A percentile compares a stretch with the other conserved stretches of the same genome.
Conservation (phyloP, 2,797 vertebrate genomes). For the Chaunax sp. region DNA sequence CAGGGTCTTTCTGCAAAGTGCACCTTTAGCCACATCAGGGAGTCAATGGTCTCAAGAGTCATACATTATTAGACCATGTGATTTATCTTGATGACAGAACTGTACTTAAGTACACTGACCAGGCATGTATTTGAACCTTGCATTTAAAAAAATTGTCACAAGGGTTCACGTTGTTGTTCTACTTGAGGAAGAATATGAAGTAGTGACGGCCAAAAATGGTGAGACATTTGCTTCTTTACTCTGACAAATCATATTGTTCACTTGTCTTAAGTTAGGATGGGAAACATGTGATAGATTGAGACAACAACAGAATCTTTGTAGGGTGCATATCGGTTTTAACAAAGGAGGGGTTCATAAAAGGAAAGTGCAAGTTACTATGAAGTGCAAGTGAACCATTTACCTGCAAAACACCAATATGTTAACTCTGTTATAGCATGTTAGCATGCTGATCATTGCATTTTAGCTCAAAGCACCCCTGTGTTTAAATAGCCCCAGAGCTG, state of each 20-base stretch:
- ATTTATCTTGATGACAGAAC: constrained; percentile 40
- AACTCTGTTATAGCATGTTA: constrained; percentile 42
- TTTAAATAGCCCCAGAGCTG: no score
- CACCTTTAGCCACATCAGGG: constrained; percentile 57
- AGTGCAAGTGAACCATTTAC: constrained; percentile 38
- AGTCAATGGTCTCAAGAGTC: constrained; percentile 23
- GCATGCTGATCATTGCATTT: no score
- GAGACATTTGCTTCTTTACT: constrained; percentile 39
- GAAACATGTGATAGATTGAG: constrained; percentile 7
- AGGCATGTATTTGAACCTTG: constrained; percentile 27
- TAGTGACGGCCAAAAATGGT: constrained; percentile 9
- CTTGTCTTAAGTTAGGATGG: constrained; percentile 40
- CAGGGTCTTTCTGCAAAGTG: constrained; percentile 41
- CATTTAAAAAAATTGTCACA: constrained; percentile 34
- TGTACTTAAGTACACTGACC: constrained; percentile 50
- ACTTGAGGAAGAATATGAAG: constrained; percentile 49
- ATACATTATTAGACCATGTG: constrained; percentile 40
- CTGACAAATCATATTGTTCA: constrained; percentile 12
- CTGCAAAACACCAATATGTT: fast-evolving
- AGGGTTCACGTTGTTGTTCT: constrained; percentile 25
- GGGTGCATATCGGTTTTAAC: background rate
- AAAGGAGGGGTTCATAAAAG: constrained; percentile 45
- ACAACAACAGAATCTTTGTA: fast-evolving
- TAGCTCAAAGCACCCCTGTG: no score
- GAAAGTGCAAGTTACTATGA: constrained; percentile 51